Evolutionary conservation across 2,888 invertebrate genomes (phyloP).

Genomic region (Andrena bicolor): DNA sequence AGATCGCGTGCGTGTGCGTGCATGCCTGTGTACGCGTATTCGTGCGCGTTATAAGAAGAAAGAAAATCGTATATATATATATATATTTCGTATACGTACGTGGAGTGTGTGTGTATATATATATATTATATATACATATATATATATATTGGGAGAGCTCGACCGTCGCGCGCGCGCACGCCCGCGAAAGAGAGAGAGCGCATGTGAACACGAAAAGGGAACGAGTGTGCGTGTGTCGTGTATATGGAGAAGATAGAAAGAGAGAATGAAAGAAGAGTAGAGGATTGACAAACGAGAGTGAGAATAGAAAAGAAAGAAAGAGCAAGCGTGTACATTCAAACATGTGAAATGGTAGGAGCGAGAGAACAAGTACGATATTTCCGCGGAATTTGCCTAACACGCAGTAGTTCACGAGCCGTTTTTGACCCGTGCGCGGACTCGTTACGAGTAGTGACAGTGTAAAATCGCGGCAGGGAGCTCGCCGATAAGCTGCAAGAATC

Average conservation of each 20-base stretch:
- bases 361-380: constrained; percentile 54
- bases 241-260: constrained; percentile 58
- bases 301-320: constrained; percentile 43
- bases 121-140: no score
- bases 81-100: not conserved
- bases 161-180: not conserved
- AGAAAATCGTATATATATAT: constrained; percentile 16
- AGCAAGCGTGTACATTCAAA: constrained; percentile 39
- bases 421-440: constrained; percentile 40
- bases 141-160: no score
- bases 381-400: constrained; percentile 65
- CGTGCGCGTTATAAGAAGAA: constrained; percentile 38
- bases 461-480: constrained; percentile 36
- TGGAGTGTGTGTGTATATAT: not conserved
- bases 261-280: constrained; percentile 40
- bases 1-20: constrained; percentile 14
- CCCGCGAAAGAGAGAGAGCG: constrained; percentile 19
- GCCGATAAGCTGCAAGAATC: constrained; percentile 47
- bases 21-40: constrained; percentile 12
- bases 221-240: constrained; percentile 22
- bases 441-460: constrained; percentile 51
- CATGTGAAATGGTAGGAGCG: constrained; percentile 26
- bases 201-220: constrained; percentile 19
- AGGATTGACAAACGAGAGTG: constrained; percentile 32
- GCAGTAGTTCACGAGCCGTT: constrained; percentile 56